Conservation (phyloP, 2,888 invertebrate genomes). For the Athalia cordata region DNA sequence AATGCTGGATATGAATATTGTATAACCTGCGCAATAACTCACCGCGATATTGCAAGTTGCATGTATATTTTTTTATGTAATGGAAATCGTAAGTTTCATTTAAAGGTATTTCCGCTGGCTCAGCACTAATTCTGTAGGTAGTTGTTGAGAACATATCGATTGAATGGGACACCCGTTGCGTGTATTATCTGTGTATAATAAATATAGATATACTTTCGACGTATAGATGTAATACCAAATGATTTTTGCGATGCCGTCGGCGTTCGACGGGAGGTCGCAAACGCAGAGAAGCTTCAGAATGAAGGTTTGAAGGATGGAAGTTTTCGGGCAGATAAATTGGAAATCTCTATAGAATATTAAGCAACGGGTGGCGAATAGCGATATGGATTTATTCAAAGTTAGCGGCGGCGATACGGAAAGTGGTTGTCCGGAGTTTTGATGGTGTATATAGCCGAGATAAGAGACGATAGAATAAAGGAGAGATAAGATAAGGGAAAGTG, state of each 20-base stretch:
- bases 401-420: background rate
- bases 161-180: background rate
- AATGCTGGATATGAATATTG: no score
- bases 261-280: background rate
- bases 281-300: background rate
- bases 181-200: no score
- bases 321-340: slow-evolving; percentile 29
- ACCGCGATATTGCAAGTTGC: no score
- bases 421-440: slow-evolving; percentile 7
- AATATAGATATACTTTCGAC: background rate
- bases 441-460: background rate
- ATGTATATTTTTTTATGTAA: background rate
- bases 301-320: background rate
- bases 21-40: no score
- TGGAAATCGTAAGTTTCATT: slow-evolving; percentile 6
- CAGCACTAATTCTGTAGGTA: background rate
- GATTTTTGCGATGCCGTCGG: slow-evolving; percentile 27
- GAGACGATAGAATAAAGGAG: background rate
- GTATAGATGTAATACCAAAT: slow-evolving; percentile 2
- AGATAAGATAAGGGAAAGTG: background rate
- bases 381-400: slow-evolving; percentile 38
- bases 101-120: background rate
- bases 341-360: slow-evolving; percentile 41
- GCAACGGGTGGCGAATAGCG: slow-evolving; percentile 27
- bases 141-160: background rate